Evolutionary conservation across 2,888 invertebrate genomes (phyloP), one percentile per base, ranked within the genome.

Genomic region (Congeria kusceri): DNA sequence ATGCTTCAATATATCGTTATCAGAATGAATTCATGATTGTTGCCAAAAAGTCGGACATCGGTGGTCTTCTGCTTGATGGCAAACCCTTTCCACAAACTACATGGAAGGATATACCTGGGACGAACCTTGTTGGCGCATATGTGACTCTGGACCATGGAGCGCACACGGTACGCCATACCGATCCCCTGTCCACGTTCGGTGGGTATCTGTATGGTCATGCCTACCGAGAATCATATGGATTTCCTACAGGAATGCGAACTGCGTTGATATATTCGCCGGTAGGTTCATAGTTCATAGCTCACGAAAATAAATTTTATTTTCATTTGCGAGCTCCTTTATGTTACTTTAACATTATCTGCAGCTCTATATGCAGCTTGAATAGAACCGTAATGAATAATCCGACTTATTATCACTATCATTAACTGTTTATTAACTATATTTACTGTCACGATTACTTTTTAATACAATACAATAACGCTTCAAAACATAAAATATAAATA

Each of bases 161-260:
- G 0, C 87, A 88, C 62, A 79, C 81, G 0, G 80, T 90, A 1
- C 77, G 82, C 3, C 90, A 90, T 61, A 66, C 65, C 0, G 77
- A 82, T 25, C 85, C 87, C 0, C 80, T 83, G n/a, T 87, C 86
- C n/a, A 79, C 72, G 18, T 89, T 90, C 77, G 85, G 87, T 27
- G 90, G 86, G 7, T 81, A 86, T 44, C 74, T 90, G 39, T 91
- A 91, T 65, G 91, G 91, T 3, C 76, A 85, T 56, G 86, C 87
- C 1, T 83, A 75, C 39, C 87, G 86, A 47, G 90, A 91, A 58
- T 86, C 88, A 1, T 91, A 89, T 67, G 89, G 86, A 0, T 85
- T 86, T 59, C 80, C 87, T 0, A 83, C 87, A 7, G 90, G 91
- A 15, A 86, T 87, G 84, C 69, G 86, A 58, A 76, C 84, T 32